A percentile compares a stretch with the other conserved stretches of the same genome.
phyloP scores from a whole-genome alignment of 2,797 vertebrate species.

The Chromobotia macracanthus region DNA sequence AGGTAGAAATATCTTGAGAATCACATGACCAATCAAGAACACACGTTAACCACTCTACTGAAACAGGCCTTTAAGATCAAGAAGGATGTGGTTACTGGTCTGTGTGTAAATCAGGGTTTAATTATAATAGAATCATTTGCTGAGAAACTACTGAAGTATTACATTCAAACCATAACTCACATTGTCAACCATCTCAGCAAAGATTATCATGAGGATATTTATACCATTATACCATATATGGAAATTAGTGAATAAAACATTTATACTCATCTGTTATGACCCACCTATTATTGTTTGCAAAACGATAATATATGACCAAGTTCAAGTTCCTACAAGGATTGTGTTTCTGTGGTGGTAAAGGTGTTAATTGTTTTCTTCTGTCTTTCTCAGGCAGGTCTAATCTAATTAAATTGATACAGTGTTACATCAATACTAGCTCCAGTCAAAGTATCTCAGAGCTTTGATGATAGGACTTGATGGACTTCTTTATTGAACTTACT shows the following conservation, averaged over 20 bases:
- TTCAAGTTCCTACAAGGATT: no score
- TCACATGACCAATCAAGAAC: no score
- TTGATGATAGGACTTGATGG: neutral
- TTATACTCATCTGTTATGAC: no score
- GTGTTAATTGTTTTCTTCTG: neutral
- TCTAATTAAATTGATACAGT: neutral
- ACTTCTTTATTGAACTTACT: no score
- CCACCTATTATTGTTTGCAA: no score
- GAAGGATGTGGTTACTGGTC: conserved; percentile 68
- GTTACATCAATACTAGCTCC: conserved; percentile 52
- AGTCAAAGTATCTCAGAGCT: conserved; percentile 44
- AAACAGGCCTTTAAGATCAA: conserved; percentile 69
- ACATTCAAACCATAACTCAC: conserved; percentile 79
- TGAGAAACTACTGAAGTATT: conserved; percentile 78
- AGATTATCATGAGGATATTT: no score
- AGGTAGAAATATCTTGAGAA: no score
- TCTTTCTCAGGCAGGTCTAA: neutral
- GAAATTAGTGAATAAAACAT: no score
- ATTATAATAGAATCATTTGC: conserved; percentile 71
- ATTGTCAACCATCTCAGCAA: conserved; percentile 83
- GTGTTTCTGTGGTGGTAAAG: no score
- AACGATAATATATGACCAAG: no score
- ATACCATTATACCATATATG: no score
- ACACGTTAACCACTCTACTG: no score
- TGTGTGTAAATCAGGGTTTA: conserved; percentile 64